These are phyloP conservation scores for Piliocolobus tephrosceles DNA, from an alignment of 2,113 vertebrate species.

Conservation along the genomic window DNA sequence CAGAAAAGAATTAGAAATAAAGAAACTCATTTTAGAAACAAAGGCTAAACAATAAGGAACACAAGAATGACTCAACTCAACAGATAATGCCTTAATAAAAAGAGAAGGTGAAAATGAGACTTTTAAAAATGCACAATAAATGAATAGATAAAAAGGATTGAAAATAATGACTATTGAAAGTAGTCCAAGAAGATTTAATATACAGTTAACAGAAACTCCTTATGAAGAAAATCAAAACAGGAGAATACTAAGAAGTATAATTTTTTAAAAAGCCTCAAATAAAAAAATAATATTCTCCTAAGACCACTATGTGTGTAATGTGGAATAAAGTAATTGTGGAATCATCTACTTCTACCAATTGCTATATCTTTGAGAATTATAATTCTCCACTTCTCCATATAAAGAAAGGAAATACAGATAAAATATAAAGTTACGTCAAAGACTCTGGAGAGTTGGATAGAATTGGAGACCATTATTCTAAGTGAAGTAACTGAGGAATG, in stretches of 20 bases:
- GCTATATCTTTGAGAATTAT: neutral
- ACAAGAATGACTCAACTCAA: neutral
- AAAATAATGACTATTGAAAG: neutral
- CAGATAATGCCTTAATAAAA: neutral
- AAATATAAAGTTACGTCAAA: neutral
- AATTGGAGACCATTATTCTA: no score
- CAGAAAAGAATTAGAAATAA: constrained; percentile 36
- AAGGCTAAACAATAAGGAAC: neutral
- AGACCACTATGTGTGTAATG: neutral
- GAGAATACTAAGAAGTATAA: neutral
- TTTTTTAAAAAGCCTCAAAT: neutral
- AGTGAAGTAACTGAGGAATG: no score
- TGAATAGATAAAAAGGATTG: neutral
- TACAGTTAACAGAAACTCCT: neutral
- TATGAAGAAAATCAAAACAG: neutral
- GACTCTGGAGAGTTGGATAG: neutral
- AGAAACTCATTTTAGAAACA: neutral
- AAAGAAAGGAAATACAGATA: neutral
- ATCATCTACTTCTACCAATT: neutral
- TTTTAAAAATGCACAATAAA: constrained; percentile 18
- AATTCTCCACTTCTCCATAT: neutral
- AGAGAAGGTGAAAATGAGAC: neutral
- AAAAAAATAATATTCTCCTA: neutral
- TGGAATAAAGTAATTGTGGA: neutral
- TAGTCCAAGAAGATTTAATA: neutral